Evolutionary conservation across 2,797 vertebrate genomes (phyloP), one percentile per base, ranked within the genome.

Genomic region (Megaceryle alcyon): DNA sequence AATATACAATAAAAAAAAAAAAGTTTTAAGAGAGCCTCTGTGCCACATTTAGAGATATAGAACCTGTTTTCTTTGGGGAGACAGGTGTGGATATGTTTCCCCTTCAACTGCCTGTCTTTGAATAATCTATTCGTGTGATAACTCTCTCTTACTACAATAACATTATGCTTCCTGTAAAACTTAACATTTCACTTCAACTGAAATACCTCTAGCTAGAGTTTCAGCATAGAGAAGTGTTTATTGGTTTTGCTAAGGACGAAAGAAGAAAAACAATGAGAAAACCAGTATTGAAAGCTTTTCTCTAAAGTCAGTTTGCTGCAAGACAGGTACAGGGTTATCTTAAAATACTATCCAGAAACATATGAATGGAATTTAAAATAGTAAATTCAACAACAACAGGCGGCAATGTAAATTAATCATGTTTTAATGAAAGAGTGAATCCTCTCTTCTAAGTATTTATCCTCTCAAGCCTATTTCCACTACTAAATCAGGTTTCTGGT

Each of bases 1-100:
- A 82, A 59, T 41, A 82, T 2, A 19, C 12, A 77, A 56, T 49
- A n/a, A 75, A 72, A 94, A 77, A 25, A 9, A 56, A 3, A 19
- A 14, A 0, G n/a, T 39, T 80, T 79, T 53, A 0, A 20, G 70
- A 81, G 26, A 82, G 12, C 9, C 13, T 56, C 25, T 2, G 1
- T 59, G 37, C 1, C 18, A 56, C 10, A 68, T 54, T 70, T 66
- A 70, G 33, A 60, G 23, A 68, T 35, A 21, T 66, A 56, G 7
- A 65, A 19, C 9, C 18, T 14, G 15, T 84, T 72, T 76, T 65
- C 31, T 76, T 21, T 72, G 26, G 37, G 22, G 37, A 94, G 0
- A 48, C 25, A 39, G 10, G 11, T 44, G 20, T 22, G 26, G 29
- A 20, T 48, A 59, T 13, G 6, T 49, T 80, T 53, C 18, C 65